These are phyloP conservation scores for Remorina albescens DNA, from an alignment of 2,797 vertebrate genomes.

Conservation along the genomic window DNA sequence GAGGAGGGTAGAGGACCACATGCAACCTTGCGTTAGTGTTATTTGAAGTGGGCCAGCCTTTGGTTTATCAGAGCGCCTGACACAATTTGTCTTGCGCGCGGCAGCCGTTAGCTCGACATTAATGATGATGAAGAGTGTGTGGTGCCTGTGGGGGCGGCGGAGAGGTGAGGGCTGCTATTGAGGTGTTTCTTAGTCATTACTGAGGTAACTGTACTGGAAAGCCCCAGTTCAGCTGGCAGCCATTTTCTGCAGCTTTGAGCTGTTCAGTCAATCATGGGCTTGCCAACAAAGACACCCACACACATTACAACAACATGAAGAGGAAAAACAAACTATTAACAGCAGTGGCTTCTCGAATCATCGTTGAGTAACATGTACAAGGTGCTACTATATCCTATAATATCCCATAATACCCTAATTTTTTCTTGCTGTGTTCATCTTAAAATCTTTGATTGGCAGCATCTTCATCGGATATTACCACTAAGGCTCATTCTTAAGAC, in stretches of 20 bases:
- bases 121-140: conserved; percentile 78
- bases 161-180: conserved; percentile 49
- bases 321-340: conserved; percentile 42
- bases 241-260: conserved; percentile 75
- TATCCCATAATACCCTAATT: conserved; percentile 2
- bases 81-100: conserved; percentile 58
- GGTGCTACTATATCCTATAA: background rate
- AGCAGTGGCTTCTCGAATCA: conserved; percentile 39
- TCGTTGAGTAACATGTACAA: conserved; percentile 3
- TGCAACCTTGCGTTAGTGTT: conserved; percentile 40
- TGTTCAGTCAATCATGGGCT: conserved; percentile 68
- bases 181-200: conserved; percentile 78
- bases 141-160: conserved; percentile 44
- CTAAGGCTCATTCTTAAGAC: background rate
- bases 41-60: conserved; percentile 63
- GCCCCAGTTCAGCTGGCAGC: conserved; percentile 63
- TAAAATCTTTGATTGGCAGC: background rate
- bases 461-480: conserved; percentile 18
- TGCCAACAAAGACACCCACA: conserved; percentile 60
- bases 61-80: conserved; percentile 71
- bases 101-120: conserved; percentile 73
- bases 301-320: conserved; percentile 47
- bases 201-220: conserved; percentile 68
- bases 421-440: conserved; percentile 5
- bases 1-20: conserved; percentile 35